Evolutionary conservation across 1,140 invertebrate genomes (phyloP).

Genomic region (Drosophila ambigua): DNA sequence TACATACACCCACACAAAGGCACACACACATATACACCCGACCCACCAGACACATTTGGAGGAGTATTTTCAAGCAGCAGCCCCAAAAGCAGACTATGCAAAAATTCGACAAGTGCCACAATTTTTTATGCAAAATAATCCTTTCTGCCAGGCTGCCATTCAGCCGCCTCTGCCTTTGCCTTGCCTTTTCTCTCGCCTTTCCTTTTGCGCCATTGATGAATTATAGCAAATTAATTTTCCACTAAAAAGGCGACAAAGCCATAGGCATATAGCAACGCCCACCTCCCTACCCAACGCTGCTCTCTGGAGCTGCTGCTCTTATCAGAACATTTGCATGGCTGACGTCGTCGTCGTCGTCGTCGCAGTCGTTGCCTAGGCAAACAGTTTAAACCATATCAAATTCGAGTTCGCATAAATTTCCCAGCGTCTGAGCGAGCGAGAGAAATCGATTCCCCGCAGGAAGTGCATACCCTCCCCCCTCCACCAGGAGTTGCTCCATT

Average conservation of each 20-base stretch:
- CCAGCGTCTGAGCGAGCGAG: constrained; percentile 23
- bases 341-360: constrained; percentile 4
- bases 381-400: constrained; percentile 77
- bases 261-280: constrained; percentile 44
- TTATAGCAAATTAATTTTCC: constrained; percentile 79
- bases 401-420: constrained; percentile 78
- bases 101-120: constrained; percentile 71
- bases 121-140: constrained; percentile 78
- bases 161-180: too few relatives aligned
- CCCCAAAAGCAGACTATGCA: constrained; percentile 51
- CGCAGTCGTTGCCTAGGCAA: constrained; percentile 61
- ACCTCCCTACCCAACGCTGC: neutral
- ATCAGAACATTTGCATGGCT: constrained; percentile 75
- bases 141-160: constrained; percentile 32
- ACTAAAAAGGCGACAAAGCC: constrained; percentile 66
- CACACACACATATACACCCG: neutral
- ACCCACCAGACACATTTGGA: neutral
- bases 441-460: constrained; percentile 70
- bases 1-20: constrained; percentile 38
- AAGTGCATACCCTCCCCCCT: constrained; percentile 16
- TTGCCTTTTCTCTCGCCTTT: neutral
- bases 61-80: neutral
- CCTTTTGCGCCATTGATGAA: constrained; percentile 60
- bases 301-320: constrained; percentile 23
- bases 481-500: constrained; percentile 50